Evolutionary conservation across 2,797 vertebrate species (phyloP), one percentile per base, ranked within the genome.

Genomic region (Amphiprion clarkii): DNA sequence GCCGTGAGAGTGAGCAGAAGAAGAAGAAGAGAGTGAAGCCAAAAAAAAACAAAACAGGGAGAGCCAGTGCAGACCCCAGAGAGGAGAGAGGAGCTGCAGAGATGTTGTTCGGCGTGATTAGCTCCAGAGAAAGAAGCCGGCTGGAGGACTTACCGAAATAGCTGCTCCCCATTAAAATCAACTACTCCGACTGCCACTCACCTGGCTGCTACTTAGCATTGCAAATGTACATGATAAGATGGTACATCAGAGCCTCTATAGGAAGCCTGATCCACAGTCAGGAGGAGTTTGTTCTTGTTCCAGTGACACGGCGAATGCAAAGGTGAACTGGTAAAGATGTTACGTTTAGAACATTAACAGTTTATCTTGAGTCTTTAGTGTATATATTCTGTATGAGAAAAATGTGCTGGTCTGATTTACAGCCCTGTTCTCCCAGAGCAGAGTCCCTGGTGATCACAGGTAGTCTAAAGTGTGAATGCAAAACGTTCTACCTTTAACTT

Each of bases 131-230:
- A 87, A 79, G 67, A 67, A 54, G 78, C 39, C 64, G 76, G 87
- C 84, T 86, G 82, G 72, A 87, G 88, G 84, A 90, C 78, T 78
- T 74, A 81, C 77, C 21, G 29, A 88, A 89, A 89, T 84, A 90
- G 70, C 46, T 65, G 55, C 72, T 82, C 31, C 76, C 67, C 67
- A 88, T 88, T 90, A 88, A 86, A 84, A 36, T 79, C 82, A 83
- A 88, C 87, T 85, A 79, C 23, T 27, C 70, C 4, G 51, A 42
- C 86, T 92, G 87, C 79, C 83, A 89, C 67, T 91, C 88, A 91
- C 78, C 84, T 86, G 66, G 62, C 80, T 85, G 73, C 79, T 83
- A 80, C 65, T 86, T 78, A 71, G 73, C 79, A 84, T 65, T 71
- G 78, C 78, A 83, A 69, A 89, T 76, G 0, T 40, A 10, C 60